These are phyloP conservation scores for Pararge aegeria DNA, from an alignment of 1,140 invertebrate genomes.

Conservation along the genomic window DNA sequence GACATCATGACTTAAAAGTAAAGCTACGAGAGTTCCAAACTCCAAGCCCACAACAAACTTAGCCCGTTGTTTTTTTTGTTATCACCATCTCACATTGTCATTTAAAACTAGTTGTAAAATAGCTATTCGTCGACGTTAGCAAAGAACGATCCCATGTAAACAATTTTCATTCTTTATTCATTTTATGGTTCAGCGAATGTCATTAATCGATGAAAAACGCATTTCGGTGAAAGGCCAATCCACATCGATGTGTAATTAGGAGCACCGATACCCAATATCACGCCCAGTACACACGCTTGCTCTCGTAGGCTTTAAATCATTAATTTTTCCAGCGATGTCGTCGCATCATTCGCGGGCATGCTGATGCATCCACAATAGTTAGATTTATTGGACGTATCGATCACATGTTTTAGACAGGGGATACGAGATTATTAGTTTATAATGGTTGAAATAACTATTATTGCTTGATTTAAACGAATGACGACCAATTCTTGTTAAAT, in stretches of 20 bases:
- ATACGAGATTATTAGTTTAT: background rate
- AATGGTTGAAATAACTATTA: background rate
- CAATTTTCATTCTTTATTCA: too few relatives aligned
- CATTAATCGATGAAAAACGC: background rate
- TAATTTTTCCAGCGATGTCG: slow-evolving; percentile 35
- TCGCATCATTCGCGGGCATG: slow-evolving; percentile 31
- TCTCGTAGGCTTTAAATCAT: slow-evolving; percentile 36
- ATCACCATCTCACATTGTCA: too few relatives aligned
- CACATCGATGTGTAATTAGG: slow-evolving; percentile 9
- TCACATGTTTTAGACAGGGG: slow-evolving; percentile 5
- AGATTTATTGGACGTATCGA: slow-evolving; percentile 18
- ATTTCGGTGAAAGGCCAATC: background rate
- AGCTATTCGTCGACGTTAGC: too few relatives aligned
- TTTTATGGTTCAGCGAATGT: too few relatives aligned
- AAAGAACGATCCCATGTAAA: too few relatives aligned
- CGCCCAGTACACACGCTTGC: slow-evolving; percentile 17
- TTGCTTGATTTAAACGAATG: too few relatives aligned
- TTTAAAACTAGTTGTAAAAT: too few relatives aligned
- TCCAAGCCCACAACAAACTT: too few relatives aligned
- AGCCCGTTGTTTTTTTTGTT: too few relatives aligned
- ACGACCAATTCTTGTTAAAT: too few relatives aligned
- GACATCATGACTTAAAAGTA: too few relatives aligned
- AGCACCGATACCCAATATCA: background rate
- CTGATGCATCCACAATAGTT: slow-evolving; percentile 13
- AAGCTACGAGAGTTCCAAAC: too few relatives aligned